These are phyloP conservation scores for Phyllostomus hastatus DNA, from an alignment of 2,113 vertebrate genomes.

Conservation along the genomic window DNA sequence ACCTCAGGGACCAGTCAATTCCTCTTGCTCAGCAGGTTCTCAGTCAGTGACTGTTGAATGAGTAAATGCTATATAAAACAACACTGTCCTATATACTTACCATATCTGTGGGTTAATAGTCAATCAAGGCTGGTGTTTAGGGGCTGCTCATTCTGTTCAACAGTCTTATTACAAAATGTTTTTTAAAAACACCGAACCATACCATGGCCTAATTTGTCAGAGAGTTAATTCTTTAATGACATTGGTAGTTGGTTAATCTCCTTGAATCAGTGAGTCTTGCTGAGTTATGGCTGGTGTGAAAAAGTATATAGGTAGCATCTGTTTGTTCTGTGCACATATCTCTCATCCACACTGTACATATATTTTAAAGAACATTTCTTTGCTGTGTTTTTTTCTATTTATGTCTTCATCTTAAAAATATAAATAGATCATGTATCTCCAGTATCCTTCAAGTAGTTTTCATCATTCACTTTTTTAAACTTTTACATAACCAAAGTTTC, in stretches of 20 bases:
- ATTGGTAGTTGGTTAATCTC: neutral
- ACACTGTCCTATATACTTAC: neutral
- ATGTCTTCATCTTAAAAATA: constrained; percentile 65
- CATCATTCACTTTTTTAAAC: constrained; percentile 50
- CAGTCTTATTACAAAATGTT: neutral
- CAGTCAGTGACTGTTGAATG: neutral
- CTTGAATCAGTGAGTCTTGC: neutral
- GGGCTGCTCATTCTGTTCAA: neutral
- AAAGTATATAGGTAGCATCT: constrained; percentile 56
- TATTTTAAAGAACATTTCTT: constrained; percentile 68
- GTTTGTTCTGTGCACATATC: constrained; percentile 49
- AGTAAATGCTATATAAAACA: neutral
- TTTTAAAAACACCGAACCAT: neutral
- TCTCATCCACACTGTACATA: constrained; percentile 16
- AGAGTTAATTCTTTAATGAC: neutral
- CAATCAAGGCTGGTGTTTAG: neutral
- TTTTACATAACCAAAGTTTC: constrained; percentile 61
- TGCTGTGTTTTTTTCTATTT: constrained; percentile 62
- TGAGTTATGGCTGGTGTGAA: constrained; percentile 35
- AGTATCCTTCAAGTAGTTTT: constrained; percentile 65
- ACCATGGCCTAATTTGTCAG: neutral
- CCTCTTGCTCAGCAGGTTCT: neutral
- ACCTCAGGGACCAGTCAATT: neutral
- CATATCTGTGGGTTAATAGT: neutral
- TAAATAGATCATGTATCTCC: constrained; percentile 67